A percentile compares a stretch with the other conserved stretches of the same genome.
phyloP scores from a whole-genome alignment of 2,888 invertebrate species.

The Malthinus flaveolus region DNA sequence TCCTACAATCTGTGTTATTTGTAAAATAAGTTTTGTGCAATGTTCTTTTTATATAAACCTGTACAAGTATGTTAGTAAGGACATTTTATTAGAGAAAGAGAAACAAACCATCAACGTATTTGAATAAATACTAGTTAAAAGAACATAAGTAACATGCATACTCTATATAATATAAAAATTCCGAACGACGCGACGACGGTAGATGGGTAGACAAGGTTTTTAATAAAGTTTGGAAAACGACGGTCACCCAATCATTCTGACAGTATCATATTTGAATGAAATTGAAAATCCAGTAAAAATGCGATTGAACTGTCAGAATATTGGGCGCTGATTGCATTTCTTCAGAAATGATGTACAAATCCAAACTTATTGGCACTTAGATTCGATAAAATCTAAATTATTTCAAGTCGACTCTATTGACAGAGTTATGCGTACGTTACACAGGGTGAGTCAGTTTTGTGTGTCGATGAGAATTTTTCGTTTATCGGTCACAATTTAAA shows the following conservation, averaged over 20 bases:
- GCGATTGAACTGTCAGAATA: conserved; percentile 34
- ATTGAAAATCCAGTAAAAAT: conserved; percentile 36
- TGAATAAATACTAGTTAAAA: conserved; percentile 1
- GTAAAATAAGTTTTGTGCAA: conserved; percentile 35
- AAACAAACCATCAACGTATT: neutral
- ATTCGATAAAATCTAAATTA: conserved; percentile 59
- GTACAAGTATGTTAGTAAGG: conserved; percentile 27
- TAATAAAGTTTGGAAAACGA: conserved; percentile 39
- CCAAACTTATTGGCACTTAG: conserved; percentile 89
- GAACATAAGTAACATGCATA: conserved; percentile 42
- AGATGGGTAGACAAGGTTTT: conserved; percentile 26
- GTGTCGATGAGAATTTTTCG: no score
- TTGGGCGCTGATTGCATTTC: conserved; percentile 31
- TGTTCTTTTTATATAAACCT: conserved; percentile 39
- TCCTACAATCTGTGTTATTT: conserved; percentile 40
- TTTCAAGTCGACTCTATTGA: neutral
- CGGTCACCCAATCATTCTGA: conserved; percentile 42
- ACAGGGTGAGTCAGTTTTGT: no score
- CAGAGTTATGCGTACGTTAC: neutral
- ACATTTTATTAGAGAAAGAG: conserved; percentile 22
- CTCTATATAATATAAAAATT: conserved; percentile 39
- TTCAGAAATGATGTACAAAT: conserved; percentile 78
- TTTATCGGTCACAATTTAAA: no score
- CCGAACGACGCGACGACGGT: conserved; percentile 21
- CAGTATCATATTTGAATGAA: conserved; percentile 36